Evolutionary conservation across 2,113 vertebrate species (phyloP).

Genomic region (Myotis lucifugus): DNA sequence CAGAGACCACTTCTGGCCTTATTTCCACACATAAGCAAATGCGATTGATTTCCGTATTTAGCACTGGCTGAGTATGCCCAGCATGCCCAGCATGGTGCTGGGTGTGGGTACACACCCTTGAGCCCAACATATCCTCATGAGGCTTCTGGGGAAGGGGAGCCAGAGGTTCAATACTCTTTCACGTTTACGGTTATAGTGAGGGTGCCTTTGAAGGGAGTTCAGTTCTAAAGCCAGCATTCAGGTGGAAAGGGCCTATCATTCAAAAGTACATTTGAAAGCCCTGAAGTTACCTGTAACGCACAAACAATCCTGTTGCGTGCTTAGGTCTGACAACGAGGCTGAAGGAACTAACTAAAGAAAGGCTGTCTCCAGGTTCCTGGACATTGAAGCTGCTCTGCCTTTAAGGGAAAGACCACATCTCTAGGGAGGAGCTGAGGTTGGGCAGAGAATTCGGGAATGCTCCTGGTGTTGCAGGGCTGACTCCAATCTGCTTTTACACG

Average conservation of each 20-base stretch:
- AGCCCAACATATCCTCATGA: not conserved
- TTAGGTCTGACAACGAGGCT: not conserved
- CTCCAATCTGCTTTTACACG: not conserved
- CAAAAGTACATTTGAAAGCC: constrained; percentile 20
- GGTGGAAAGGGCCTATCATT: not conserved
- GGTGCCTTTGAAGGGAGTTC: not conserved
- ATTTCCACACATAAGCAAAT: not conserved
- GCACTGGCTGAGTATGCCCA: not conserved
- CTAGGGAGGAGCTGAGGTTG: not conserved
- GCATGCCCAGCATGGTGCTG: not conserved
- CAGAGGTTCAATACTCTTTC: not conserved
- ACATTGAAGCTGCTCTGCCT: not conserved
- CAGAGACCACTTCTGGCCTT: not conserved
- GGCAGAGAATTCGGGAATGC: not conserved
- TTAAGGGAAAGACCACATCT: not conserved
- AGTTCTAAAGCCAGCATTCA: not conserved
- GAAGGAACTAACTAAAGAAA: constrained; percentile 10
- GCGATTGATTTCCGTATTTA: not conserved
- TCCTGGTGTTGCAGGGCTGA: not conserved
- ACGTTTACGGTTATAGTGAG: not conserved
- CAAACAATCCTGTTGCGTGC: not conserved
- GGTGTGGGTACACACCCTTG: not conserved
- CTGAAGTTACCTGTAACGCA: not conserved
- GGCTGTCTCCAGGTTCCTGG: not conserved
- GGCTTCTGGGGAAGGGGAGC: not conserved